A percentile compares a stretch with the other conserved stretches of the same genome.
Evolutionary conservation across 2,888 invertebrate species (phyloP).

Genomic region (Drosophila prolongata): DNA sequence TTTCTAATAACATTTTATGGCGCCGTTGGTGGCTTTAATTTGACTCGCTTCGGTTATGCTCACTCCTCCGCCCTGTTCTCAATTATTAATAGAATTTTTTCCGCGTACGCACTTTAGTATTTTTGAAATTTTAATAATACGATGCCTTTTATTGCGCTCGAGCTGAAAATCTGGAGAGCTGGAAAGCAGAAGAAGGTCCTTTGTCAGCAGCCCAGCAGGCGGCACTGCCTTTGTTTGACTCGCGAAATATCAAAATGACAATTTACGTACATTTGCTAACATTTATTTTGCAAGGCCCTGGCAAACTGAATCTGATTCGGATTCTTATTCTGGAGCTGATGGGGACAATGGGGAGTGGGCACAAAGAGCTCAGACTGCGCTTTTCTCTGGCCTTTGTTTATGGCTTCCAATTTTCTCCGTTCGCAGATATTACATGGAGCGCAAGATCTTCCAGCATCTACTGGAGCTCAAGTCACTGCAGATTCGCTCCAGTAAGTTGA

Average conservation of each 20-base stretch:
- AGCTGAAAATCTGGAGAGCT: not conserved
- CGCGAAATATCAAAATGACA: constrained; percentile 75
- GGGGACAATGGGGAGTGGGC: constrained; percentile 20
- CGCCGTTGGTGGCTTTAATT: constrained; percentile 60
- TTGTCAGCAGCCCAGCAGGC: constrained; percentile 54
- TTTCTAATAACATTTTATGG: constrained; percentile 70
- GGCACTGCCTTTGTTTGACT: constrained; percentile 56
- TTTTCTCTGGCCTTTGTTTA: constrained; percentile 23
- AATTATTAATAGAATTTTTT: constrained; percentile 71
- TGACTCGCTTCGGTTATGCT: constrained; percentile 24
- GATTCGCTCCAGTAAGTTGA: constrained; percentile 94
- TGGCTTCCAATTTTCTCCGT: constrained; percentile 6
- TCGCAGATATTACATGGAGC: constrained; percentile 93
- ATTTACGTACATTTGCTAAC: constrained; percentile 72
- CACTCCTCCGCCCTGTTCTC: constrained; percentile 26
- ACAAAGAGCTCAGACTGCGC: constrained; percentile 19
- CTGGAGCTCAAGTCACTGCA: constrained; percentile 96
- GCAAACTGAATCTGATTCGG: not conserved
- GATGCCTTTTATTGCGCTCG: constrained; percentile 71
- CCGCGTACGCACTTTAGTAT: constrained; percentile 70
- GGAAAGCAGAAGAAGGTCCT: not conserved
- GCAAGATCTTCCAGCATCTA: constrained; percentile 96
- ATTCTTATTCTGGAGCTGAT: constrained; percentile 2
- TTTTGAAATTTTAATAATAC: constrained; percentile 76
- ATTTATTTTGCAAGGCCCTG: constrained; percentile 55